phyloP scores from a whole-genome alignment of 2,888 invertebrate genomes.

The Conchocele bisecta region DNA sequence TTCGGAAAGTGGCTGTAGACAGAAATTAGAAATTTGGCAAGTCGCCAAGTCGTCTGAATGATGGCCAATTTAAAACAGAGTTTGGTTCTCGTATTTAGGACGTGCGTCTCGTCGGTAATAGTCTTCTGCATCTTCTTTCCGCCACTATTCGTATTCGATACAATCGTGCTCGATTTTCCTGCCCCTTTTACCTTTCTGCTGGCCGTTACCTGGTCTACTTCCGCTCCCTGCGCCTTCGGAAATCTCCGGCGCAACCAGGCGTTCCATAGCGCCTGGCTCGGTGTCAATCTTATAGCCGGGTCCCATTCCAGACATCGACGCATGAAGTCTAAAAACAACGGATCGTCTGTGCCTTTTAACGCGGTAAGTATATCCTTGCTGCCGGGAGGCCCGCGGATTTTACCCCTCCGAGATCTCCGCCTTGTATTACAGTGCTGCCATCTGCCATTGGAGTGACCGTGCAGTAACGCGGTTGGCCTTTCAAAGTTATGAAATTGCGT shows the following conservation, averaged over 20 bases:
- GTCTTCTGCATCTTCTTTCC: conserved; percentile 75
- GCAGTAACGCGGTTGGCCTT: conserved; percentile 94
- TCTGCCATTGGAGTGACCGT: conserved; percentile 92
- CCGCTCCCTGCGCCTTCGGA: conserved; percentile 76
- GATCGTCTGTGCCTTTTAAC: conserved; percentile 90
- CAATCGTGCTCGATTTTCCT: conserved; percentile 61
- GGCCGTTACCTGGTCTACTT: conserved; percentile 72
- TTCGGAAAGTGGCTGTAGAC: too few relatives aligned
- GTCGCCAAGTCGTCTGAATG: too few relatives aligned
- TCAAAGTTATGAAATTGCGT: conserved; percentile 97
- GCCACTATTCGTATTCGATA: conserved; percentile 74
- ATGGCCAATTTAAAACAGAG: too few relatives aligned
- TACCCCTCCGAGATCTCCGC: conserved; percentile 95
- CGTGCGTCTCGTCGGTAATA: conserved; percentile 75
- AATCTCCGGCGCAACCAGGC: conserved; percentile 81
- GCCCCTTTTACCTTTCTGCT: conserved; percentile 62
- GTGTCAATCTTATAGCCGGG: conserved; percentile 95
- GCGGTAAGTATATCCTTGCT: conserved; percentile 94
- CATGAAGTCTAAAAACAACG: conserved; percentile 97
- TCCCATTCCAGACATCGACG: conserved; percentile 98
- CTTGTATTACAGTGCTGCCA: conserved; percentile 93
- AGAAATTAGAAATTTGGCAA: too few relatives aligned
- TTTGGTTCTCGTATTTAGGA: conserved; percentile 79
- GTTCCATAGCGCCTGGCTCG: conserved; percentile 91
- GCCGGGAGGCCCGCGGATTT: conserved; percentile 96